Evolutionary conservation across 2,113 vertebrate genomes (phyloP).

Genomic region (Ophthalmolycus amberensis): DNA sequence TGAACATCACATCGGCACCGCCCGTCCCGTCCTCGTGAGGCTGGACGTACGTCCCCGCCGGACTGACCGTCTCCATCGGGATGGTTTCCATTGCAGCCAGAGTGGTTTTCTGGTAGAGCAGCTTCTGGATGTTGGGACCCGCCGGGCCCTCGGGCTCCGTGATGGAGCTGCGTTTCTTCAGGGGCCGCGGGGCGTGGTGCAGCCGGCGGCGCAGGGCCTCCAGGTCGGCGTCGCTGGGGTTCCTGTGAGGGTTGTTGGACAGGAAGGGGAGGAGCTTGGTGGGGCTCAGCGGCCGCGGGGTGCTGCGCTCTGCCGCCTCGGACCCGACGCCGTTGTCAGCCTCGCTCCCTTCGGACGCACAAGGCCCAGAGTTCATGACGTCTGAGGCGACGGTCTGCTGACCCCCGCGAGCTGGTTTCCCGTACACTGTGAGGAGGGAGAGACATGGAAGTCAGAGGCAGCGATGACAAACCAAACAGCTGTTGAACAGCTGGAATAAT

Average conservation of each 20-base stretch:
- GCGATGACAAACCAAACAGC: neutral
- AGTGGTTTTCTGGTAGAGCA: conserved; percentile 95
- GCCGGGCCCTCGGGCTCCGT: conserved; percentile 94
- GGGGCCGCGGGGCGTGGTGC: conserved; percentile 90
- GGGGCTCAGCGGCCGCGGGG: conserved; percentile 93
- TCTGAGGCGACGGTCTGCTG: conserved; percentile 71
- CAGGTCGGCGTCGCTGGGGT: conserved; percentile 90
- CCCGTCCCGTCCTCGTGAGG: conserved; percentile 49
- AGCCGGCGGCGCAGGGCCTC: conserved; percentile 91
- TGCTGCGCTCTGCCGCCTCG: conserved; percentile 80
- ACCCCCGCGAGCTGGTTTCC: conserved; percentile 85
- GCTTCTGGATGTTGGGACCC: conserved; percentile 95
- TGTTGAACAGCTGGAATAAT: neutral
- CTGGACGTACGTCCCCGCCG: conserved; percentile 62
- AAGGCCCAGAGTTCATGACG: conserved; percentile 10
- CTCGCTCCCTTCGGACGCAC: conserved; percentile 66
- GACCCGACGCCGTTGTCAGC: conserved; percentile 69
- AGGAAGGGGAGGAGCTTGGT: conserved; percentile 96
- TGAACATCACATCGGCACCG: conserved; percentile 12
- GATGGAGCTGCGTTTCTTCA: conserved; percentile 96
- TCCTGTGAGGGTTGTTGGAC: conserved; percentile 90
- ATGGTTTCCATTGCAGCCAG: conserved; percentile 94
- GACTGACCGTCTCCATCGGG: conserved; percentile 56
- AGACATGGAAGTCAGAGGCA: neutral
- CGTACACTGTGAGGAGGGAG: conserved; percentile 85